These are phyloP conservation scores for Listrodromus nycthemerus DNA, from an alignment of 2,888 invertebrate species.

Conservation along the genomic window DNA sequence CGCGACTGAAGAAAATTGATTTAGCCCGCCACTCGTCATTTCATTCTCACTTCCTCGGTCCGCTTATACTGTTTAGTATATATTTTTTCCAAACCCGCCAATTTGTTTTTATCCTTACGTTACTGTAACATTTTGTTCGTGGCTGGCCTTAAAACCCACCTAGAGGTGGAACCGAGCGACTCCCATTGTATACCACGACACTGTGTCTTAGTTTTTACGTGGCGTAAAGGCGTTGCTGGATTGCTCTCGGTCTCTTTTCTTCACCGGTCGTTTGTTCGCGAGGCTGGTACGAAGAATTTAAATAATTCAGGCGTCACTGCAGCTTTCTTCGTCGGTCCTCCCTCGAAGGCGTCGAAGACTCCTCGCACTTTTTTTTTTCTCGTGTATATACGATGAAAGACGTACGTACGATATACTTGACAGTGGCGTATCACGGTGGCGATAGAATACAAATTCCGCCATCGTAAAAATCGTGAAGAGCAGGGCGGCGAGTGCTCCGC, in stretches of 20 bases:
- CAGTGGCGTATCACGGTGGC: constrained; percentile 63
- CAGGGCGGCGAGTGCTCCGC: constrained; percentile 37
- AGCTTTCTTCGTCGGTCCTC: background rate
- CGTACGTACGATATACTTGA: constrained; percentile 8
- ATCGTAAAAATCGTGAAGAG: constrained; percentile 78
- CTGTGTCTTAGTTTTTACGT: constrained; percentile 75
- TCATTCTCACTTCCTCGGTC: constrained; percentile 15
- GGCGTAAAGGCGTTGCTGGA: constrained; percentile 80
- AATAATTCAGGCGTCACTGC: constrained; percentile 54
- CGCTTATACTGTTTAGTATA: background rate
- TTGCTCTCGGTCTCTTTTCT: constrained; percentile 57
- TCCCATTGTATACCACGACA: constrained; percentile 23
- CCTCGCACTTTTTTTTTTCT: background rate
- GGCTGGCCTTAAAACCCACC: constrained; percentile 22
- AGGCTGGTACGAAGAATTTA: constrained; percentile 53
- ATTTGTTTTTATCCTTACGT: background rate
- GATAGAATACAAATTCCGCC: constrained; percentile 78
- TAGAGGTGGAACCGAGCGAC: constrained; percentile 26
- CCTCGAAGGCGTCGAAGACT: constrained; percentile 10
- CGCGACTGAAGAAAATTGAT: constrained; percentile 49
- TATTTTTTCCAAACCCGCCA: background rate
- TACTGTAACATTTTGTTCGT: background rate
- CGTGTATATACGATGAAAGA: background rate
- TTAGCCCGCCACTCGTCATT: constrained; percentile 73
- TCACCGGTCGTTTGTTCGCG: constrained; percentile 40